Conservation (phyloP, 2,888 invertebrate genomes). For the Teinopalpus imperialis region DNA sequence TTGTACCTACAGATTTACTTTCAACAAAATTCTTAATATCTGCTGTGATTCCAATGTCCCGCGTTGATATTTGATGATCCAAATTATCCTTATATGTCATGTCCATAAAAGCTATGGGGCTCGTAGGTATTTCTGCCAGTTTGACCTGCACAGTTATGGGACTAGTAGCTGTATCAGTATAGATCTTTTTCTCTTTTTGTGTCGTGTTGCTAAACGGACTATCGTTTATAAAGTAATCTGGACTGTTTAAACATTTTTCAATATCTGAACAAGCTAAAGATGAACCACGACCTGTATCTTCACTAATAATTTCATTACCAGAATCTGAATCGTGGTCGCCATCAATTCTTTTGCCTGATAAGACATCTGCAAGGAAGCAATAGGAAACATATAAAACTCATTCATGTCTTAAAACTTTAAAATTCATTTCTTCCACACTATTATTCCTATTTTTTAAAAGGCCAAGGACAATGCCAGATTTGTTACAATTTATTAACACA, state of each 20-base stretch:
- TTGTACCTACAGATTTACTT: constrained; percentile 7
- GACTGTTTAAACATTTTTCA: constrained; percentile 59
- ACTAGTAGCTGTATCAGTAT: constrained; percentile 36
- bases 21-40: not conserved
- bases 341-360: constrained; percentile 21
- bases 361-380: too few relatives aligned
- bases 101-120: constrained; percentile 11
- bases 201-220: constrained; percentile 29
- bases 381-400: too few relatives aligned
- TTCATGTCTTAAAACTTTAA: too few relatives aligned
- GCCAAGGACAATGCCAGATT: too few relatives aligned
- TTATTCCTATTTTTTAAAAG: too few relatives aligned
- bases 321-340: constrained; percentile 38
- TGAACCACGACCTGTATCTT: constrained; percentile 69
- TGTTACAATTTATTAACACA: too few relatives aligned
- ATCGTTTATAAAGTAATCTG: constrained; percentile 48
- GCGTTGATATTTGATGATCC: not conserved
- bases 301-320: constrained; percentile 49
- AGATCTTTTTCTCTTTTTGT: constrained; percentile 34
- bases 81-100: not conserved
- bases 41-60: not conserved
- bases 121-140: constrained; percentile 26
- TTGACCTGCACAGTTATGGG: constrained; percentile 32
- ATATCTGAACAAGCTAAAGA: constrained; percentile 61
- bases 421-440: too few relatives aligned